Evolutionary conservation across 2,888 invertebrate species (phyloP).

Genomic region (Cosmia trapezina): DNA sequence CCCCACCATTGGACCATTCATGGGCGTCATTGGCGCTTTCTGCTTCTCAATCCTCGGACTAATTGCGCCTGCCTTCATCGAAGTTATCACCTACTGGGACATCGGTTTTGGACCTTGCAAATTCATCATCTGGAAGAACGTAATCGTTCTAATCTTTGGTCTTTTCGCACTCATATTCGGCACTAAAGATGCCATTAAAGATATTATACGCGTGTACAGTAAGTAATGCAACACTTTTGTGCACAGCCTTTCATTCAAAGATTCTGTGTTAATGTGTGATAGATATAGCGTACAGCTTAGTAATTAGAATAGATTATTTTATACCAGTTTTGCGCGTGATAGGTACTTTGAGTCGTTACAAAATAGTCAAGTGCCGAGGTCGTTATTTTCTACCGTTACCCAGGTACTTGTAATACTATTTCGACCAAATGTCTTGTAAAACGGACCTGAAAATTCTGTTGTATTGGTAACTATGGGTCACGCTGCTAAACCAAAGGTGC

Average conservation of each 20-base stretch:
- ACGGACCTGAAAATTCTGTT: slow-evolving; percentile 51
- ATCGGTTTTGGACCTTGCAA: slow-evolving; percentile 93
- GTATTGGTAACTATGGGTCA: slow-evolving; percentile 49
- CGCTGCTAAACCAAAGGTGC: slow-evolving; percentile 66
- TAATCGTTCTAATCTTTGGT: slow-evolving; percentile 94
- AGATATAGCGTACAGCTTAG: slow-evolving; percentile 61
- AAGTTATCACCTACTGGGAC: slow-evolving; percentile 96
- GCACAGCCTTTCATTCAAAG: slow-evolving; percentile 50
- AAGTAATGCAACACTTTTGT: slow-evolving; percentile 28
- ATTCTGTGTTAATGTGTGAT: slow-evolving; percentile 67
- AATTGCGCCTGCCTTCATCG: slow-evolving; percentile 96
- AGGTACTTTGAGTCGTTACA: slow-evolving; percentile 43
- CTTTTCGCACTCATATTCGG: slow-evolving; percentile 95
- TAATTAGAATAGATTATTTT: slow-evolving; percentile 56
- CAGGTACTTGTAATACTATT: slow-evolving; percentile 35
- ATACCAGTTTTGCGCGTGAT: slow-evolving; percentile 60
- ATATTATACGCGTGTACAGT: slow-evolving; percentile 73
- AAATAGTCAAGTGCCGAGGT: slow-evolving; percentile 43
- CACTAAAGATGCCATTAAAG: slow-evolving; percentile 81
- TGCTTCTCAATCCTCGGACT: slow-evolving; percentile 98
- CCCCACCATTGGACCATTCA: slow-evolving; percentile 96
- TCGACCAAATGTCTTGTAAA: slow-evolving; percentile 37
- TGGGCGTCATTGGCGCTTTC: slow-evolving; percentile 97
- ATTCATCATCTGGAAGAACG: slow-evolving; percentile 95
- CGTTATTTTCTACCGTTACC: slow-evolving; percentile 27